A percentile compares a stretch with the other conserved stretches of the same genome.
Evolutionary conservation across 1,140 invertebrate species (phyloP).

Genomic region (Planococcus citri): DNA sequence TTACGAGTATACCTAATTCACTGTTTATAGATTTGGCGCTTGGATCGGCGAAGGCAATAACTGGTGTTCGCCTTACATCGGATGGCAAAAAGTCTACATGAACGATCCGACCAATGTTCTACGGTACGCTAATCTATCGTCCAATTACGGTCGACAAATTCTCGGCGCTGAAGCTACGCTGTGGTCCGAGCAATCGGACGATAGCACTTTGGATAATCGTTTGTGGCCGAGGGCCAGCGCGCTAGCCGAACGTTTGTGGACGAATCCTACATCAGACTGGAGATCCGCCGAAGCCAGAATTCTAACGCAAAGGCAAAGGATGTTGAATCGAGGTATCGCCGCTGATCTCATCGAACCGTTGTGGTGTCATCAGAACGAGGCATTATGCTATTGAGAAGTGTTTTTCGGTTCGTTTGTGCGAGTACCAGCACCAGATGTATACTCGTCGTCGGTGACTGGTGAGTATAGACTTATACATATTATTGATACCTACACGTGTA

Average conservation of each 20-base stretch:
- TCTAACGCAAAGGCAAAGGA: constrained; percentile 48
- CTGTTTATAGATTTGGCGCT: constrained; percentile 35
- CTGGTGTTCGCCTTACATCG: constrained; percentile 78
- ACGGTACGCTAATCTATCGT: neutral
- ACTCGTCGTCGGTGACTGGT: too few relatives aligned
- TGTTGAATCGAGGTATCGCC: constrained; percentile 46
- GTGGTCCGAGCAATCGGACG: constrained; percentile 65
- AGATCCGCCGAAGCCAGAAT: constrained; percentile 36
- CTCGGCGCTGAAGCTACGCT: constrained; percentile 30
- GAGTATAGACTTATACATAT: too few relatives aligned
- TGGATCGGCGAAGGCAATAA: constrained; percentile 55
- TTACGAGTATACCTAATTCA: neutral
- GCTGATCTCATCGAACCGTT: constrained; percentile 55
- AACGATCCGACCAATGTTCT: constrained; percentile 51
- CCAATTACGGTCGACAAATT: neutral
- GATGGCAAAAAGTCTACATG: constrained; percentile 73
- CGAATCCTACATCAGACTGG: constrained; percentile 40
- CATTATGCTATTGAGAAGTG: constrained; percentile 39
- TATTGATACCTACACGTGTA: too few relatives aligned
- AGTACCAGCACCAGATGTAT: too few relatives aligned
- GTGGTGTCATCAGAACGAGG: constrained; percentile 63
- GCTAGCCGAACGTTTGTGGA: constrained; percentile 63
- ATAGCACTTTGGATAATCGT: constrained; percentile 48
- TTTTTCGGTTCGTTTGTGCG: too few relatives aligned
- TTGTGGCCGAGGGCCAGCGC: constrained; percentile 65